Conservation (phyloP, 30 jellyfish, hydroid and myxozoan species). For the Turritopsis rubra region DNA sequence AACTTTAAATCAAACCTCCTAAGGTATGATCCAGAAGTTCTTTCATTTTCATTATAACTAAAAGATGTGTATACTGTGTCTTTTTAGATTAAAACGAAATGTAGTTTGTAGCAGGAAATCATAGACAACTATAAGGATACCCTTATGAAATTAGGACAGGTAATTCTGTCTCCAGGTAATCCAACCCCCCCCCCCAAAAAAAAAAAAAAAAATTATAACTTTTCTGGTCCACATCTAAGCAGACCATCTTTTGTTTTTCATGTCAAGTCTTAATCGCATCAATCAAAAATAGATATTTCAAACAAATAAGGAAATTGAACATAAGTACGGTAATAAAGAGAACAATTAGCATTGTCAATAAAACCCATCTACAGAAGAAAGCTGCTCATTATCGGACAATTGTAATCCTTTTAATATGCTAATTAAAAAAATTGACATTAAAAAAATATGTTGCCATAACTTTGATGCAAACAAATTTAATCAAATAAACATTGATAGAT, state of each 20-base stretch:
- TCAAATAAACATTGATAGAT: background rate
- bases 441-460: background rate
- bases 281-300: background rate
- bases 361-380: background rate
- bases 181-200: too few relatives aligned
- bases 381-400: background rate
- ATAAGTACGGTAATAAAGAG: background rate
- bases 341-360: background rate
- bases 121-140: too few relatives aligned
- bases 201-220: too few relatives aligned
- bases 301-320: background rate
- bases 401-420: background rate
- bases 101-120: too few relatives aligned
- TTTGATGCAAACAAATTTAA: background rate
- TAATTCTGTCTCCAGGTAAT: too few relatives aligned
- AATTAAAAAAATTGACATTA: background rate
- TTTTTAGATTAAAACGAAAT: too few relatives aligned
- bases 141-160: too few relatives aligned
- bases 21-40: background rate
- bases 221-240: too few relatives aligned
- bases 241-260: background rate
- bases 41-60: too few relatives aligned
- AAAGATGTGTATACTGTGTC: too few relatives aligned
- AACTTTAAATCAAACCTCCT: background rate
- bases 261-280: background rate